These are phyloP conservation scores for Himantopus leucocephalus DNA, from an alignment of 2,113 vertebrate genomes.

Conservation along the genomic window DNA sequence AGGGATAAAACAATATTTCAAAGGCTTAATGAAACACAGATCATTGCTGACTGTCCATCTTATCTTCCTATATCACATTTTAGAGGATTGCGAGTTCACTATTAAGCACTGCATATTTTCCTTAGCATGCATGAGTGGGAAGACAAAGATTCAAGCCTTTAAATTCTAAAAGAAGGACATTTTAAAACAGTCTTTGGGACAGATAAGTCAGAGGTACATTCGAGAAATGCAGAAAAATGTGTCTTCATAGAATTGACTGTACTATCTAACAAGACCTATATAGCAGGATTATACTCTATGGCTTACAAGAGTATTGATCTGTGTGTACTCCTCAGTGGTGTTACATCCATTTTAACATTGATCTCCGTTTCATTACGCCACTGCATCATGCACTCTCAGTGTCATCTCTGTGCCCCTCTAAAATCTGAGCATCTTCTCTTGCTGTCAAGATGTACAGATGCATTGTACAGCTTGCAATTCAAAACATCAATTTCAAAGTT, in stretches of 20 bases:
- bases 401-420: constrained; percentile 27
- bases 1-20: background rate
- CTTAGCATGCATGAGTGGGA: background rate
- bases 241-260: constrained; percentile 16
- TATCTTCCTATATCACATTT: background rate
- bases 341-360: constrained; percentile 65
- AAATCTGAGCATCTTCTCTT: constrained; percentile 5
- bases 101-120: background rate
- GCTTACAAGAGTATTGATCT: constrained; percentile 68
- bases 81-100: background rate
- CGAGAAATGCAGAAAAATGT: constrained; percentile 33
- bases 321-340: constrained; percentile 47
- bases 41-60: background rate
- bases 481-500: constrained; percentile 7
- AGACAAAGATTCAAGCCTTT: background rate
- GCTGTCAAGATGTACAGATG: constrained; percentile 2
- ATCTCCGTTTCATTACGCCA: constrained; percentile 63
- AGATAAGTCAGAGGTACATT: constrained; percentile 29
- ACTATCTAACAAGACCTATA: constrained; percentile 41
- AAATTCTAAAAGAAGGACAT: background rate
- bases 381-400: constrained; percentile 50
- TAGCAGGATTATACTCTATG: constrained; percentile 33
- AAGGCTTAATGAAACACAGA: background rate
- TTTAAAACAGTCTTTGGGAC: constrained; percentile 5
- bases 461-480: background rate